Conservation (phyloP, 2,113 vertebrate genomes). For the Thoracochromis brauschi region DNA sequence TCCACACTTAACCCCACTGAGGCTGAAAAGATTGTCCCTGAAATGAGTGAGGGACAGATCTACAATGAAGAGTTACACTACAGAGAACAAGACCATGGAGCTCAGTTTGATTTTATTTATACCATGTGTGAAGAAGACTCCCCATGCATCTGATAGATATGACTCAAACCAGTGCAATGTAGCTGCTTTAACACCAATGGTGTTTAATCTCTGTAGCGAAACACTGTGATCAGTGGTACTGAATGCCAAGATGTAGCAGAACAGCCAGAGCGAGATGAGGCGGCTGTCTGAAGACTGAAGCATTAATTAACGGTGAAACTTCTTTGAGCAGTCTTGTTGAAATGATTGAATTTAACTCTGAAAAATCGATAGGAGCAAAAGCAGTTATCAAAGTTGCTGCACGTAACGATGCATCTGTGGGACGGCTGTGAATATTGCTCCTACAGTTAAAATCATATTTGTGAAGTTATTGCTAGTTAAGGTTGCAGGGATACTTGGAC, state of each 20-base stretch:
- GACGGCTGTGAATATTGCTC: neutral
- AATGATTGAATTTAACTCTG: neutral
- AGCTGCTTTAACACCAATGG: neutral
- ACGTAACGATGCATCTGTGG: neutral
- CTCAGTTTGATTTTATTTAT: neutral
- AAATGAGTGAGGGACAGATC: neutral
- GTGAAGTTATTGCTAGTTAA: neutral
- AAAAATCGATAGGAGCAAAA: neutral
- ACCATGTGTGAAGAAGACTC: neutral
- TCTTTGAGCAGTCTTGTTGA: neutral
- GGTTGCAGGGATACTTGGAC: neutral
- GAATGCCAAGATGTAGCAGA: neutral
- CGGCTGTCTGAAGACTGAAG: neutral
- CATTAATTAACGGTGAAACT: neutral
- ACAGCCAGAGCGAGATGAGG: neutral
- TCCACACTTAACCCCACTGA: neutral
- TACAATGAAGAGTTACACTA: neutral
- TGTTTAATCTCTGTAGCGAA: neutral
- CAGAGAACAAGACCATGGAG: neutral
- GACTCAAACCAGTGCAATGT: neutral
- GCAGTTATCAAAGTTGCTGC: neutral
- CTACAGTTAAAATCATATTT: fast-evolving
- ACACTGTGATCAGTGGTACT: neutral
- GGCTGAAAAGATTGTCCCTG: neutral
- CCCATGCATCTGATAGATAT: neutral